phyloP scores from a whole-genome alignment of 2,888 invertebrate genomes.

The Cosmorhoe ocellata region DNA sequence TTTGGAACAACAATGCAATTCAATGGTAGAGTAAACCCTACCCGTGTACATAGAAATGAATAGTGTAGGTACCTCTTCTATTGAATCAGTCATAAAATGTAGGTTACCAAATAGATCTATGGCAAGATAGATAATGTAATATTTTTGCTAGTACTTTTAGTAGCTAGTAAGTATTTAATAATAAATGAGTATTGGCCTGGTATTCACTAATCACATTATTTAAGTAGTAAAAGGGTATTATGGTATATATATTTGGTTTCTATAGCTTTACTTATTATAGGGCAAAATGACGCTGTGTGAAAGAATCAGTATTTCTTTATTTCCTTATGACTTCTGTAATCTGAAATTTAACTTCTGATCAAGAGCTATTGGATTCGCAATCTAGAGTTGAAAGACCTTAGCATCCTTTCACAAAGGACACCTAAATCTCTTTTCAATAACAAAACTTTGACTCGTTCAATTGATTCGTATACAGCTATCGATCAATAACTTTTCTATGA shows the following conservation, averaged over 20 bases:
- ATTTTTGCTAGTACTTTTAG: too few relatives aligned
- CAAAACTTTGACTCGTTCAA: constrained; percentile 31
- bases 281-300: too few relatives aligned
- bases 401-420: constrained; percentile 14
- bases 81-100: constrained; percentile 26
- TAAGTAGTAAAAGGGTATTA: too few relatives aligned
- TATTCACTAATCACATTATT: too few relatives aligned
- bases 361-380: constrained; percentile 11
- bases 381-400: constrained; percentile 15
- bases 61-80: neutral
- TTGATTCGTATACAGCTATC: constrained; percentile 28
- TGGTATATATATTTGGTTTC: too few relatives aligned
- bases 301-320: too few relatives aligned
- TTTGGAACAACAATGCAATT: constrained; percentile 28
- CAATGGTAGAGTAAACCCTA: constrained; percentile 23
- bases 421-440: constrained; percentile 28
- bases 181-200: too few relatives aligned
- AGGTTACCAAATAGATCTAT: constrained; percentile 26
- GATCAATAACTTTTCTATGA: constrained; percentile 36
- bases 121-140: constrained; percentile 20
- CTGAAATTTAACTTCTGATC: too few relatives aligned
- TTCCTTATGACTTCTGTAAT: neutral
- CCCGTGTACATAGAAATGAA: constrained; percentile 8
- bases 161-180: too few relatives aligned
- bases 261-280: too few relatives aligned